Evolutionary conservation across 1,140 invertebrate genomes (phyloP).

Genomic region (Berghia stephanieae): DNA sequence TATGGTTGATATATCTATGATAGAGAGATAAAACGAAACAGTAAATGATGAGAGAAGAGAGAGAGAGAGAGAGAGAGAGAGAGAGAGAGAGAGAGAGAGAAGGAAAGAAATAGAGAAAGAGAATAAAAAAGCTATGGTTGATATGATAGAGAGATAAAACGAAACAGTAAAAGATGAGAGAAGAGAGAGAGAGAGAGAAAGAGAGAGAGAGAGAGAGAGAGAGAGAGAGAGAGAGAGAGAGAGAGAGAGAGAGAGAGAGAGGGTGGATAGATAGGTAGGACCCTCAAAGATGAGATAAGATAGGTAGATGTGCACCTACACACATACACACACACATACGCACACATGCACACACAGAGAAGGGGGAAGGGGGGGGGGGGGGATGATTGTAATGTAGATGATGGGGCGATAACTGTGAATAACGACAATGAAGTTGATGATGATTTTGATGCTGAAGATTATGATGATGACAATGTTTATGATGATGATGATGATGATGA

Average conservation of each 20-base stretch:
- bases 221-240: no score
- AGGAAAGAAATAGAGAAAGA: not conserved
- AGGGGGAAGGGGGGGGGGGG: no score
- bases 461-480: no score
- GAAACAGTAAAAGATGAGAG: not conserved
- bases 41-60: not conserved
- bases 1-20: not conserved
- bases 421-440: no score
- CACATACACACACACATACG: conserved; percentile 13
- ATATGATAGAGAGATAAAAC: not conserved
- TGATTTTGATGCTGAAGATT: no score
- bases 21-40: not conserved
- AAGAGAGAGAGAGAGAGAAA: no score
- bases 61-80: not conserved
- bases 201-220: no score
- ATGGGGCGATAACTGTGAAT: no score
- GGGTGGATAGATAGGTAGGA: no score
- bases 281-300: not conserved
- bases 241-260: no score
- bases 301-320: not conserved
- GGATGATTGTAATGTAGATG: no score
- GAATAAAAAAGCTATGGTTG: not conserved
- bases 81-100: not conserved
- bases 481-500: no score
- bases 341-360: not conserved